Evolutionary conservation across 1,140 invertebrate species (phyloP), one percentile per base, ranked within the genome.

Genomic region (Maniola jurtina): DNA sequence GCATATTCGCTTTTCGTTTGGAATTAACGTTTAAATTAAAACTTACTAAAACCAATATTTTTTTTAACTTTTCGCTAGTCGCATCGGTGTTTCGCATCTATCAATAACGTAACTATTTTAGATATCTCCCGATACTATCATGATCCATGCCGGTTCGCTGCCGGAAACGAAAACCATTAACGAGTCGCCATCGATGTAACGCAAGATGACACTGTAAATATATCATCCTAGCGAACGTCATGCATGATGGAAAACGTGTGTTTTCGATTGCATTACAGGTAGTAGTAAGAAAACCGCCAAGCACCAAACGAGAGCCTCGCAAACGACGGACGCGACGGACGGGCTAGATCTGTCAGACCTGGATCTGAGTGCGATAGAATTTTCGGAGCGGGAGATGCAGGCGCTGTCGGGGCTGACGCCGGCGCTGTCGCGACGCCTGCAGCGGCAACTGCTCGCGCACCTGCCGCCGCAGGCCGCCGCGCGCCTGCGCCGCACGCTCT

Each of bases 321-420:
- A 73, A 61, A 79, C 65, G 61, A 73, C 72, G 58, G 79, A 85
- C 55, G 86, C 91, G 71, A 91, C 91, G 79, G 90, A 80, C 10
- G 91, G 91, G 50, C 81, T 94, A 69, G 93, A 94, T 83, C 88
- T 94, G 79, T 93, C 93, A 45, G 93, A 94, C 75, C 84, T 94
- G 70, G 93, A 94, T 84, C 79, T 94, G 64, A 93, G 93, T 74
- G 91, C 93, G 68, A 91, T 94, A 70, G 91, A 93, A 80, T 89
- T 94, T 33, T 93, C 93, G 68, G 93, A 94, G 83, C 92, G 93
- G 75, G 94, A 94, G 86, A 88, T 93, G 71, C 91, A 92, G 71
- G 93, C 93, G 64, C 82, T 94, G 75, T 94, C 93, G 6, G 93
- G 93, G 70, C 91, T 94, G 52, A 94, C 93, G 57, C 93, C 93